Percentiles rank a stretch among this genome's conserved stretches.
Evolutionary conservation across 2,888 invertebrate genomes (phyloP).

Genomic region (Drosophila nr. medialis): DNA sequence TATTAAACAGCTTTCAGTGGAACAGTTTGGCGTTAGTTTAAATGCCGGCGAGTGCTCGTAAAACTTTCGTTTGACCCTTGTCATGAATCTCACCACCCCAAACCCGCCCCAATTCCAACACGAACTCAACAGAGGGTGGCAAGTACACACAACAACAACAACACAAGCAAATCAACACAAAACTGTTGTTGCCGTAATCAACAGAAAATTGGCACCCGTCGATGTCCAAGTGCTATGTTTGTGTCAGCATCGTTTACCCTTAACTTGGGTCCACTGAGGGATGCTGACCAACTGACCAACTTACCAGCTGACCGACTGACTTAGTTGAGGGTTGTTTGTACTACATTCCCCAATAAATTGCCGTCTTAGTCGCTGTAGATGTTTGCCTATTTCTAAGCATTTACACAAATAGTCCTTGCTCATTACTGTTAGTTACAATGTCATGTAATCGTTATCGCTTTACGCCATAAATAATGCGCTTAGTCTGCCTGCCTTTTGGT

Average conservation of each 20-base stretch:
- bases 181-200: slow-evolving; percentile 64
- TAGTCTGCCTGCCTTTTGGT: slow-evolving; percentile 4
- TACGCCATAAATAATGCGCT: slow-evolving; percentile 50
- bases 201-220: slow-evolving; percentile 75
- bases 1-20: slow-evolving; percentile 40
- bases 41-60: slow-evolving; percentile 57
- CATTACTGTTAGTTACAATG: slow-evolving; percentile 38
- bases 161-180: slow-evolving; percentile 10
- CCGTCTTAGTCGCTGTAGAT: slow-evolving; percentile 47
- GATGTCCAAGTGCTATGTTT: slow-evolving; percentile 54
- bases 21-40: slow-evolving; percentile 57
- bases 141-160: slow-evolving; percentile 18
- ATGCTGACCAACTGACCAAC: slow-evolving; percentile 24
- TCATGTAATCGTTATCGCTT: slow-evolving; percentile 59
- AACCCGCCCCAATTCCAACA: slow-evolving; percentile 13
- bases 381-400: slow-evolving; percentile 43
- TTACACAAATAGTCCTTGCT: slow-evolving; percentile 36
- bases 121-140: slow-evolving; percentile 34
- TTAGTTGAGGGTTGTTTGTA: slow-evolving; percentile 60
- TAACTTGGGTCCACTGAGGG: slow-evolving; percentile 43
- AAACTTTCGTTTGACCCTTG: slow-evolving; percentile 76
- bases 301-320: slow-evolving; percentile 63
- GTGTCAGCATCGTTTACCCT: slow-evolving; percentile 69
- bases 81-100: slow-evolving; percentile 38
- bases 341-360: slow-evolving; percentile 59